Conservation (phyloP, 30 jellyfish, hydroid and myxozoan genomes). For the Turritopsis rubra region DNA sequence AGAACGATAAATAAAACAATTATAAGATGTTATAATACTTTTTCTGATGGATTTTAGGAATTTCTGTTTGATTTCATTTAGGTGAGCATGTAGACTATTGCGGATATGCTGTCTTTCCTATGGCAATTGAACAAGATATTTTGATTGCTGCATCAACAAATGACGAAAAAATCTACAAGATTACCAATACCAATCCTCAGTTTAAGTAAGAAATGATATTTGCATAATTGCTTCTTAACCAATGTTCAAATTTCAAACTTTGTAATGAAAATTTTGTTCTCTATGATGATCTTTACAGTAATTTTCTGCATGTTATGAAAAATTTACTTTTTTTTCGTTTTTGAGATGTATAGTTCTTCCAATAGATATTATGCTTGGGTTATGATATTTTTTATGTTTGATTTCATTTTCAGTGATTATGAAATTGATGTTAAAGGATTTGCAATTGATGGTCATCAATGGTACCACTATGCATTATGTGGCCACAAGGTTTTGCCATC, state of each 20-base stretch:
- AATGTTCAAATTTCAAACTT: not conserved
- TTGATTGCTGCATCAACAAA: slow-evolving; percentile 56
- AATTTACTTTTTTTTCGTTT: not conserved
- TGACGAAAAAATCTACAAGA: slow-evolving; percentile 31
- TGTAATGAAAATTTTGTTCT: not conserved
- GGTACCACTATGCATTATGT: slow-evolving; percentile 83
- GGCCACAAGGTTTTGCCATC: slow-evolving; percentile 67
- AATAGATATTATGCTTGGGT: too few species aligned
- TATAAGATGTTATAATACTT: not conserved
- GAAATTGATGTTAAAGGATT: slow-evolving; percentile 41
- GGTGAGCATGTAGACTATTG: slow-evolving; percentile 96
- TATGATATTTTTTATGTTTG: too few species aligned
- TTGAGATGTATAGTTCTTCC: not conserved
- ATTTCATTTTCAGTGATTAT: slow-evolving; percentile 68
- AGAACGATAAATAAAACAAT: not conserved
- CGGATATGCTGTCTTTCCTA: slow-evolving; percentile 97
- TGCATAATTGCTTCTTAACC: not conserved
- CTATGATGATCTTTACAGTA: not conserved
- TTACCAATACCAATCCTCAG: slow-evolving; percentile 62
- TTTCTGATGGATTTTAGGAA: not conserved
- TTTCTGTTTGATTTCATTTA: not conserved
- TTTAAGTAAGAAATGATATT: slow-evolving; percentile 38
- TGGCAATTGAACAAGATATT: slow-evolving; percentile 94
- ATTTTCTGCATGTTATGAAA: not conserved
- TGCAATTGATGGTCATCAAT: slow-evolving; percentile 61